A percentile compares a stretch with the other conserved stretches of the same genome.
phyloP scores from a whole-genome alignment of 2,113 vertebrate species.

The Corvus hawaiiensis region DNA sequence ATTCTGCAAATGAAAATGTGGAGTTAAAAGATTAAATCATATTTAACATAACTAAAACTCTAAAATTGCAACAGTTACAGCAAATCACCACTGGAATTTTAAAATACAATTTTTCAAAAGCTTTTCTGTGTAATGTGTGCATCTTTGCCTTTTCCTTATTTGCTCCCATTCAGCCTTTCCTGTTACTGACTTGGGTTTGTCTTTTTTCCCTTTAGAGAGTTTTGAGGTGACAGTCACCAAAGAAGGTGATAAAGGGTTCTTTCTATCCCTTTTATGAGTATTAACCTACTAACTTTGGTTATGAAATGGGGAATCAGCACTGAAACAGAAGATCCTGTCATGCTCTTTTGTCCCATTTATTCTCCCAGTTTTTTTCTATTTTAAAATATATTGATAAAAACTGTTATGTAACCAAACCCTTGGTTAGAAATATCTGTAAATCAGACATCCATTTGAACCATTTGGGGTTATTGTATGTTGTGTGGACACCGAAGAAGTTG shows the following conservation, averaged over 20 bases:
- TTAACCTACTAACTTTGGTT: constrained; percentile 97
- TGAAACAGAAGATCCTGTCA: constrained; percentile 85
- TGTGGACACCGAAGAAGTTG: not conserved
- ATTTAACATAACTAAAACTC: not conserved
- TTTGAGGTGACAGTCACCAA: constrained; percentile 99
- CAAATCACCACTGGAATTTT: not conserved
- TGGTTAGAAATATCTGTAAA: constrained; percentile 96
- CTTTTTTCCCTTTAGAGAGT: constrained; percentile 99
- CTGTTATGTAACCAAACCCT: constrained; percentile 76
- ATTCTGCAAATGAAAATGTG: not conserved
- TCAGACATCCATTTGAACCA: constrained; percentile 94
- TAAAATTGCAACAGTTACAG: not conserved
- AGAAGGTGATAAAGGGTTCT: constrained; percentile 99
- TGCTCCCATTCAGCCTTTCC: constrained; percentile 70
- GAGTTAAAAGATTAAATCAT: not conserved
- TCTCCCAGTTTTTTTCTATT: constrained; percentile 72
- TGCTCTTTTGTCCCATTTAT: constrained; percentile 79
- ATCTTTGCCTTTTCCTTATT: constrained; percentile 68
- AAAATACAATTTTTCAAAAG: not conserved
- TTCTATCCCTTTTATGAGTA: constrained; percentile 86
- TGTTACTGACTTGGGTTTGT: constrained; percentile 94
- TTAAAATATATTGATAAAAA: constrained; percentile 80
- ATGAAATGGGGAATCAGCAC: constrained; percentile 90
- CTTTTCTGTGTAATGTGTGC: constrained; percentile 61
- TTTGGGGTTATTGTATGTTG: not conserved